Conservation (phyloP, 2,113 vertebrate species). For the Ciconia stormi region DNA sequence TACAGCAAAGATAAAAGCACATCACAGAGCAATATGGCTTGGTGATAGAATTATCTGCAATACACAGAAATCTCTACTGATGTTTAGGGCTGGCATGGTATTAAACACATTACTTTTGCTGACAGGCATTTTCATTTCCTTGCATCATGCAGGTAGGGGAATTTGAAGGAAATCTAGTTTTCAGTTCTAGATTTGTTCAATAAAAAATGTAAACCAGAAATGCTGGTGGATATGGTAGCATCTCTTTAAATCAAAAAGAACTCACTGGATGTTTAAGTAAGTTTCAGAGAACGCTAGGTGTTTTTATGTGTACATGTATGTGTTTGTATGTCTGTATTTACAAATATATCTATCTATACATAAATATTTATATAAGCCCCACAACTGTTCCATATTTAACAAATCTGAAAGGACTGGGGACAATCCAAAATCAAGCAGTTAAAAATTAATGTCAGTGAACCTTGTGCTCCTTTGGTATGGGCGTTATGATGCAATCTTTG, state of each 20-base stretch:
- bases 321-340: background rate
- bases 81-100: constrained; percentile 75
- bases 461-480: background rate
- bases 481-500: background rate
- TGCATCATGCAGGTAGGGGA: constrained; percentile 57
- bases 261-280: constrained; percentile 37
- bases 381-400: background rate
- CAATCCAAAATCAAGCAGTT: background rate
- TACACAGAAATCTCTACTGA: constrained; percentile 75
- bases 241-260: constrained; percentile 63
- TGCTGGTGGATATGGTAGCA: background rate
- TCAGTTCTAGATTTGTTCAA: constrained; percentile 49
- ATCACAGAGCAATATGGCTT: constrained; percentile 70
- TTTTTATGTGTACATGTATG: background rate
- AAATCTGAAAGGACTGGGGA: background rate
- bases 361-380: background rate
- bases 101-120: constrained; percentile 83
- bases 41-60: constrained; percentile 79
- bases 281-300: background rate
- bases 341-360: background rate
- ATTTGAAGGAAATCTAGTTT: constrained; percentile 73
- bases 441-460: background rate
- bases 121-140: constrained; percentile 79
- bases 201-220: constrained; percentile 69
- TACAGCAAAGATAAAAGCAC: constrained; percentile 76